phyloP scores from a whole-genome alignment of 2,797 vertebrate species.

The Dermochelys coriacea region DNA sequence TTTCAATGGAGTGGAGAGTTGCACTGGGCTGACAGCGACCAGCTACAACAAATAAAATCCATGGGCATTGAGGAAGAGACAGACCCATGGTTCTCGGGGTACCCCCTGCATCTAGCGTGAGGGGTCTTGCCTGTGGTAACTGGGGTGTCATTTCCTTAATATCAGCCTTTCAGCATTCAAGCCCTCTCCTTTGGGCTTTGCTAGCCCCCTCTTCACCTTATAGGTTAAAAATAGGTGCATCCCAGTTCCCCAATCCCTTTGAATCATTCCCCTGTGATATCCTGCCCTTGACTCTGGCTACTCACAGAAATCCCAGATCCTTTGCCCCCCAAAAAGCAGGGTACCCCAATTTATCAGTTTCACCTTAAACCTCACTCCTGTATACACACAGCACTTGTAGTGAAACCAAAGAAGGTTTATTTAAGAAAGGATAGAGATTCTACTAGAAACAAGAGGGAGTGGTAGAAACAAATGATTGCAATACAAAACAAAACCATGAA shows the following conservation, averaged over 20 bases:
- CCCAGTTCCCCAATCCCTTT: background rate
- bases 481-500: background rate
- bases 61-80: background rate
- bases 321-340: background rate
- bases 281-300: background rate
- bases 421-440: background rate
- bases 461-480: background rate
- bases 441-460: background rate
- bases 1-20: background rate
- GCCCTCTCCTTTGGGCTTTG: background rate
- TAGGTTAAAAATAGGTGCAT: background rate
- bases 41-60: background rate
- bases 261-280: background rate
- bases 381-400: background rate
- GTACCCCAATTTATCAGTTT: background rate
- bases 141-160: background rate
- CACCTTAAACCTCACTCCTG: background rate
- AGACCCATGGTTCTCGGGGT: background rate
- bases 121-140: background rate
- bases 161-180: background rate
- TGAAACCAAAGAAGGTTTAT: background rate
- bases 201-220: background rate
- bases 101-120: background rate
- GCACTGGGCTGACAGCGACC: background rate
- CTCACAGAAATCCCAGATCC: background rate